These are phyloP conservation scores for Mesorhabditis sp. DNA, from an alignment of 2,888 invertebrate species.

Conservation along the genomic window DNA sequence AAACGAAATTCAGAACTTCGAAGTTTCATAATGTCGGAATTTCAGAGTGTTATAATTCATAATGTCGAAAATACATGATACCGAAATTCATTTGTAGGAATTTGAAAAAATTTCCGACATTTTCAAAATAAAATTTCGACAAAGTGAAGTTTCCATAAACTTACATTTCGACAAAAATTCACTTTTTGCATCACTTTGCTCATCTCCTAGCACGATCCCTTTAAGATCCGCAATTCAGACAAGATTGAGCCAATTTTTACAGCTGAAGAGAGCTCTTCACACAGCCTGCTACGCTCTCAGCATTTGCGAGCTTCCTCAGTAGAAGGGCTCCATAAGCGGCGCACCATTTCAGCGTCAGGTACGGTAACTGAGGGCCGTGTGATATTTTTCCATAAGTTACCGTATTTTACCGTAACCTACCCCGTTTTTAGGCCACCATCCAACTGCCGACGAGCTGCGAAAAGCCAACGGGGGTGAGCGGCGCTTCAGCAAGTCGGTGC, in stretches of 20 bases:
- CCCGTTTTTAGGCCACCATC: neutral
- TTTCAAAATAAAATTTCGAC: neutral
- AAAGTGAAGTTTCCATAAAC: neutral
- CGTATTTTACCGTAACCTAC: too few relatives aligned
- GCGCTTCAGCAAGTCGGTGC: constrained; percentile 4
- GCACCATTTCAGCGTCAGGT: constrained; percentile 1
- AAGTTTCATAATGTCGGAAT: too few relatives aligned
- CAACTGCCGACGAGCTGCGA: neutral
- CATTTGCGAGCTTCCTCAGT: constrained; percentile 30
- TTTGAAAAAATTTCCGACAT: constrained; percentile 10
- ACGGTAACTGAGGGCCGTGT: neutral
- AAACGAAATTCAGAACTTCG: too few relatives aligned
- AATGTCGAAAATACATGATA: too few relatives aligned
- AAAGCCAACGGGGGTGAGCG: constrained; percentile 8
- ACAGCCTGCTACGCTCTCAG: constrained; percentile 26
- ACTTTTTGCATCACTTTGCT: too few relatives aligned
- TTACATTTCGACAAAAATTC: too few relatives aligned
- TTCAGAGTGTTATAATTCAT: too few relatives aligned
- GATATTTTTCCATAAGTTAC: too few relatives aligned
- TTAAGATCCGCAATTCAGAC: too few relatives aligned
- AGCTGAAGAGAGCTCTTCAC: constrained; percentile 45
- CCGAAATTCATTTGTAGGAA: neutral
- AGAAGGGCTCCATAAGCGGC: constrained; percentile 22
- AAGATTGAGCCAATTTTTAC: constrained; percentile 8
- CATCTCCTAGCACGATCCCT: too few relatives aligned